A percentile compares a stretch with the other conserved stretches of the same genome.
Evolutionary conservation across 1,140 invertebrate species (phyloP).

Genomic region (Arctopsyche grandis): DNA sequence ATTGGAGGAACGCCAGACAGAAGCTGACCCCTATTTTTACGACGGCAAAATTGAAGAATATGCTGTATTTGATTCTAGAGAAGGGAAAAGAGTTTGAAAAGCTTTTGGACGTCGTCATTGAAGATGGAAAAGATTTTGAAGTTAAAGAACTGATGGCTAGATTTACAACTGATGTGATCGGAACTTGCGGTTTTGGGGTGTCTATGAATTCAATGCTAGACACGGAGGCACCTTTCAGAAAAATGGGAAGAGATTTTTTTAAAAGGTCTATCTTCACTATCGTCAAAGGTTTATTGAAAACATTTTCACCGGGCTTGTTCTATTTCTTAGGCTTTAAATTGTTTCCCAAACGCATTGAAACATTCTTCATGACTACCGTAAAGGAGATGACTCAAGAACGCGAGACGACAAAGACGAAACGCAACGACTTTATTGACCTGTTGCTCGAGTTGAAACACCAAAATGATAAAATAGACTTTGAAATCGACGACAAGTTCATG

Average conservation of each 20-base stretch:
- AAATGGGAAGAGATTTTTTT: slow-evolving; percentile 57
- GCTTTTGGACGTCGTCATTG: slow-evolving; percentile 49
- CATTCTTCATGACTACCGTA: slow-evolving; percentile 63
- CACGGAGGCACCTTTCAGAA: slow-evolving; percentile 62
- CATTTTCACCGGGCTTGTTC: slow-evolving; percentile 21
- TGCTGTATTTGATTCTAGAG: slow-evolving; percentile 59
- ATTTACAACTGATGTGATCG: slow-evolving; percentile 72
- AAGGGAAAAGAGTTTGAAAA: slow-evolving; percentile 55
- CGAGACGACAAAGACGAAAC: slow-evolving; percentile 60
- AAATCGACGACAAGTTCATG: slow-evolving; percentile 49
- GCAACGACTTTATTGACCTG: slow-evolving; percentile 68
- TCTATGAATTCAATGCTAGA: slow-evolving; percentile 62
- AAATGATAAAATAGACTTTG: background rate
- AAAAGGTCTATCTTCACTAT: background rate
- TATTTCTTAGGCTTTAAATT: slow-evolving; percentile 39
- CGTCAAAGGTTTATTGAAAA: background rate
- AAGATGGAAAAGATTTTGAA: slow-evolving; percentile 50
- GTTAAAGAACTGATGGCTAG: slow-evolving; percentile 62
- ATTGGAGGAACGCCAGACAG: slow-evolving; percentile 64
- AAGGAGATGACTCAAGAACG: slow-evolving; percentile 58
- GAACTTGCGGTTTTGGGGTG: slow-evolving; percentile 69
- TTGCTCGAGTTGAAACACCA: slow-evolving; percentile 57
- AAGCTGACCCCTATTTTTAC: slow-evolving; percentile 59
- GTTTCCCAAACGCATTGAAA: slow-evolving; percentile 24
- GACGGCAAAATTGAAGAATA: slow-evolving; percentile 60